Evolutionary conservation across 2,888 invertebrate species (phyloP), one percentile per base, ranked within the genome.

Genomic region (Epsilonema sp.): DNA sequence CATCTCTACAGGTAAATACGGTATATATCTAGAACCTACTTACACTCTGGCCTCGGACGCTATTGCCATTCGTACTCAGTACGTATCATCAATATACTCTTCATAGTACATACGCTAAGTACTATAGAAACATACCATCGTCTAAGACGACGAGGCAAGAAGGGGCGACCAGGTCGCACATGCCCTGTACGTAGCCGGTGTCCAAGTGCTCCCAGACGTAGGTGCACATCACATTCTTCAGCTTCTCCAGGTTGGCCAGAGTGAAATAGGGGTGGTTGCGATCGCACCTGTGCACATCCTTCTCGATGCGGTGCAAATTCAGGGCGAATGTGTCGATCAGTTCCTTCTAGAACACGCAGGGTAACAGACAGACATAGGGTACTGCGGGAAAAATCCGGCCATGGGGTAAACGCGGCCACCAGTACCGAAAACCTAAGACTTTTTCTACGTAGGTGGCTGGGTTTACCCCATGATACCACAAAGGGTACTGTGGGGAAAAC

Each of bases 131-230:
- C 61, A 57, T 55, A 74, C 73, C 73, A 64, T 92, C 87, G 61
- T 84, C 80, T 70, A 87, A 79, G 60, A 84, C 79, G 19, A 90
- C 89, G 21, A 92, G 73, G 1, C 92, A 70, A 11, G 42, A 25
- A 0, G 89, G 90, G 0, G 90, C 90, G 1, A 81, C 84, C 50
- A 92, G 72, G 69, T 90, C 90, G 67, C 90, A 90, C 90, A 90
- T 92, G 58, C 90, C 90, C 67, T 90, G 90, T 75, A 90, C 84
- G 70, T 92, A 92, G 13, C 90, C 90, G 36, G 80, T 76, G 43
- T 89, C 86, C 55, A 92, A 69, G 65, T 90, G 83, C 63, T 89
- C 83, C 85, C 89, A 90, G 2, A 92, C 89, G 67, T 86, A 86
- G 81, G 86, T 86, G 78, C 87, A 87, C 80, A 92, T 89, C 47